These are phyloP conservation scores for Erethizon dorsatum DNA, from an alignment of 2,797 vertebrate genomes.

Conservation along the genomic window DNA sequence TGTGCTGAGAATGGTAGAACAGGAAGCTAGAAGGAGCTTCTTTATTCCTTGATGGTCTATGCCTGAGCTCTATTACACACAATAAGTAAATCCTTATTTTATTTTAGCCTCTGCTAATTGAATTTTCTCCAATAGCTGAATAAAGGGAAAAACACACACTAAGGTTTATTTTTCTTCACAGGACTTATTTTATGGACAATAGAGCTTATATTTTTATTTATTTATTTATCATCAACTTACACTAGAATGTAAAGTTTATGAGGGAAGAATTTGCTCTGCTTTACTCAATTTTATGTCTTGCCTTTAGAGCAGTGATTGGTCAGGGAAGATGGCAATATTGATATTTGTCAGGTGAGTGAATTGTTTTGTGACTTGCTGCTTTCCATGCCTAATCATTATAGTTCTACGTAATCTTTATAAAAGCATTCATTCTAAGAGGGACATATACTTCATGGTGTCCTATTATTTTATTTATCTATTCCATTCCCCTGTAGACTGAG, in stretches of 20 bases:
- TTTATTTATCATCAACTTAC: not conserved
- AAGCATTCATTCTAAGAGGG: not conserved
- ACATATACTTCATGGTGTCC: not conserved
- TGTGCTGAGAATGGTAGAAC: not conserved
- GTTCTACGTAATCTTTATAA: not conserved
- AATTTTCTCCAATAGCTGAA: not conserved
- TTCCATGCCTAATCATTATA: not conserved
- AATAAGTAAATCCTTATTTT: not conserved
- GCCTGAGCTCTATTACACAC: not conserved
- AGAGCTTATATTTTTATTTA: not conserved
- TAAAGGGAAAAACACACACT: not conserved
- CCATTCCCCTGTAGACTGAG: not conserved
- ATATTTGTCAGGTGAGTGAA: not conserved
- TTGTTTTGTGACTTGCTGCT: not conserved
- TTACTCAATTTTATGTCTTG: not conserved
- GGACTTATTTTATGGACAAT: not conserved
- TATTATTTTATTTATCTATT: slow-evolving; percentile 1
- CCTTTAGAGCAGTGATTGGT: not conserved
- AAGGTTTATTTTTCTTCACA: not conserved
- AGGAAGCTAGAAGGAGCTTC: not conserved
- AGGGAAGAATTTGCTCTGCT: not conserved
- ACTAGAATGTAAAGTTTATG: not conserved
- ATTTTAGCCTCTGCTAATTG: not conserved
- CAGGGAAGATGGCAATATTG: not conserved
- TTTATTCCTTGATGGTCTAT: not conserved